Evolutionary conservation across 2,797 vertebrate genomes (phyloP).

Genomic region (Acanthornis magna): DNA sequence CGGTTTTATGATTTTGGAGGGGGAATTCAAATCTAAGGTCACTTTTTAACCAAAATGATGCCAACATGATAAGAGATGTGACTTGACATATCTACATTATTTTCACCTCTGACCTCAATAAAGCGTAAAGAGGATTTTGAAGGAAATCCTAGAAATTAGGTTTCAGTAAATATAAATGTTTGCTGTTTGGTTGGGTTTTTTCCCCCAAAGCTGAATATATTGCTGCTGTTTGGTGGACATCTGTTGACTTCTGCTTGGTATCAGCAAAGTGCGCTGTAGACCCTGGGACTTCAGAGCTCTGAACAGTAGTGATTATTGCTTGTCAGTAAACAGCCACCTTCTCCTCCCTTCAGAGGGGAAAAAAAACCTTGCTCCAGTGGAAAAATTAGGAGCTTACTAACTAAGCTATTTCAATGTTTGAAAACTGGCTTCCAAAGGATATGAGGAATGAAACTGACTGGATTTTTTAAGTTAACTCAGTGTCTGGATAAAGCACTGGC

Average conservation of each 20-base stretch:
- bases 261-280: not conserved
- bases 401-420: not conserved
- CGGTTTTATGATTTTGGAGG: not conserved
- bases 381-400: not conserved
- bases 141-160: not conserved
- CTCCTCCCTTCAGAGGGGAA: not conserved
- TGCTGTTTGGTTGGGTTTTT: not conserved
- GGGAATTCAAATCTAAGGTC: not conserved
- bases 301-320: not conserved
- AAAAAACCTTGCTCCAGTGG: not conserved
- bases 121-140: not conserved
- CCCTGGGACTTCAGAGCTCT: not conserved
- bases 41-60: not conserved
- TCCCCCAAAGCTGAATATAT: rapidly evolving
- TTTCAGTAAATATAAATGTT: not conserved
- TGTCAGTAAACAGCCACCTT: not conserved
- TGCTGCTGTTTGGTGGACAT: not conserved
- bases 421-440: not conserved
- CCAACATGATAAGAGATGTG: not conserved
- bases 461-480: not conserved
- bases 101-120: not conserved
- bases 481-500: not conserved
- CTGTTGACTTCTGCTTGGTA: not conserved
- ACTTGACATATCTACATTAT: not conserved
- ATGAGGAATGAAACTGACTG: not conserved